Conservation (phyloP, 1,140 invertebrate genomes). For the Plectus sambesii region DNA sequence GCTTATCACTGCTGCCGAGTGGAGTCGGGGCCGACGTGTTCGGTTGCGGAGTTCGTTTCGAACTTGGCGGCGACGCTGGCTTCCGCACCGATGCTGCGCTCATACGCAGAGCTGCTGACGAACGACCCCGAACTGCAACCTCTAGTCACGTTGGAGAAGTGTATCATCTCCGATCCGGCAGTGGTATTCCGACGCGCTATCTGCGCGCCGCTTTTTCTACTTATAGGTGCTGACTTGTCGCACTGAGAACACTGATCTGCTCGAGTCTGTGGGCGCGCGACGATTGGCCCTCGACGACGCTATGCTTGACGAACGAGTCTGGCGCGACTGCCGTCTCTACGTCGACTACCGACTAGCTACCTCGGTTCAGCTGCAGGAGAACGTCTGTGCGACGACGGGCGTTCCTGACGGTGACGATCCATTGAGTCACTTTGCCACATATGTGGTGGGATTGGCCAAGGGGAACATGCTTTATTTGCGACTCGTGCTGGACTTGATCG, state of each 20-base stretch:
- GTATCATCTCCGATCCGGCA: constrained; percentile 12
- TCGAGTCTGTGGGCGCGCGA: not conserved
- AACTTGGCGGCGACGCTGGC: constrained; percentile 22
- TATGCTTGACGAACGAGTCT: constrained; percentile 29
- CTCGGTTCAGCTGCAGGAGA: constrained; percentile 65
- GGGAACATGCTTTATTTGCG: constrained; percentile 84
- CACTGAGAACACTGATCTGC: constrained; percentile 43
- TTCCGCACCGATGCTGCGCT: constrained; percentile 3
- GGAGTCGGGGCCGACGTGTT: constrained; percentile 20
- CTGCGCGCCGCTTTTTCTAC: constrained; percentile 53
- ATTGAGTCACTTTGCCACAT: constrained; percentile 68
- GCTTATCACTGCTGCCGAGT: constrained; percentile 30
- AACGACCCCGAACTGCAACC: constrained; percentile 13
- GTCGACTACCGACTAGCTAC: constrained; percentile 65
- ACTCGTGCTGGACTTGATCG: constrained; percentile 80
- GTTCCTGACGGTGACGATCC: constrained; percentile 50
- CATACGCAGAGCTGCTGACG: constrained; percentile 18
- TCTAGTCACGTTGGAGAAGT: constrained; percentile 15
- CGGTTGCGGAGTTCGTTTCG: constrained; percentile 27
- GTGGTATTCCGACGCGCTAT: constrained; percentile 16
- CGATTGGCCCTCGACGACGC: constrained; percentile 25
- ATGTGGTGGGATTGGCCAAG: constrained; percentile 66
- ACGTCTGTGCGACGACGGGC: constrained; percentile 56
- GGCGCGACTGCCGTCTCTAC: constrained; percentile 58
- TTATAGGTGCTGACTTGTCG: constrained; percentile 70